These are phyloP conservation scores for Pedetes capensis DNA, from an alignment of 2,113 vertebrate genomes.

Conservation along the genomic window DNA sequence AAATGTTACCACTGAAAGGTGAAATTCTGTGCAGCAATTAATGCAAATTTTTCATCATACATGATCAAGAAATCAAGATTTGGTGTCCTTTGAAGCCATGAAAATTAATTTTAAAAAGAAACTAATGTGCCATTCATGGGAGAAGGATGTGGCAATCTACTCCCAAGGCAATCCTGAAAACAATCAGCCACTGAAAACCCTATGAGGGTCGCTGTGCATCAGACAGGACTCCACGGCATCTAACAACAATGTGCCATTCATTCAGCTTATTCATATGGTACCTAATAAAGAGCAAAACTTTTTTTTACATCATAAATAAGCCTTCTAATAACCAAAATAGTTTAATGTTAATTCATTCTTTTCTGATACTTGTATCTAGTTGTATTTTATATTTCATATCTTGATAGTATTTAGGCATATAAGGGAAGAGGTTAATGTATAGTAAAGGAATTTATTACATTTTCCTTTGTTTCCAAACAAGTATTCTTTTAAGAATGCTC, in stretches of 20 bases:
- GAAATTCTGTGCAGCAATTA: background rate
- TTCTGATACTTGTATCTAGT: background rate
- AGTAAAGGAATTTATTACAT: conserved; percentile 20
- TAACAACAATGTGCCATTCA: conserved; percentile 33
- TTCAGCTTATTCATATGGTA: conserved; percentile 1
- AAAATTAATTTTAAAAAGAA: conserved; percentile 51
- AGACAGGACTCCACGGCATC: too few species aligned
- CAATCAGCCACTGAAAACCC: too few species aligned
- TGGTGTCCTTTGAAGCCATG: background rate
- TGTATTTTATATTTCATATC: background rate
- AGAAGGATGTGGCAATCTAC: too few species aligned
- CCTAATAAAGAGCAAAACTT: background rate
- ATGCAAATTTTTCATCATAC: background rate
- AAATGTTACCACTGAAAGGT: background rate
- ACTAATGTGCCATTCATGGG: conserved; percentile 17
- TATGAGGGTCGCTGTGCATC: too few species aligned
- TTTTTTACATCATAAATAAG: conserved; percentile 30
- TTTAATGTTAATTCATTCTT: background rate
- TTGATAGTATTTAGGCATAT: background rate
- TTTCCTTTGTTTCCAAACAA: conserved; percentile 55
- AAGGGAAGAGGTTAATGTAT: background rate
- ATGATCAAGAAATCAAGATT: background rate
- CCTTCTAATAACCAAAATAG: background rate
- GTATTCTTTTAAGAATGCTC: conserved; percentile 35
- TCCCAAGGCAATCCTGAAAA: too few species aligned